A percentile compares a stretch with the other conserved stretches of the same genome.
Evolutionary conservation across 2,888 invertebrate genomes (phyloP).

Genomic region (Conomelus anceps): DNA sequence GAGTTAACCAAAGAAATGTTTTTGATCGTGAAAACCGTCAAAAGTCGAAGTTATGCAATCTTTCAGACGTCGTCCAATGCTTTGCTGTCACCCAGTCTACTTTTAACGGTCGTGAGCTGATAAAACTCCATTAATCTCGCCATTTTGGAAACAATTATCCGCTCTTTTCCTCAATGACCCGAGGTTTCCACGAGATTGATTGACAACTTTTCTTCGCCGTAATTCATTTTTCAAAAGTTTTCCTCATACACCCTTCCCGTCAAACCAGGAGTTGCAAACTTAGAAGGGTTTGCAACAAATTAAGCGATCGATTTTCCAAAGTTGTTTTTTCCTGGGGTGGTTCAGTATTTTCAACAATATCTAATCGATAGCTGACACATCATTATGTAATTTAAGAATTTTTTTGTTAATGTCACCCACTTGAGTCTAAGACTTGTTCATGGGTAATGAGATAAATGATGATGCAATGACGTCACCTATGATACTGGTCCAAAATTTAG

Average conservation of each 20-base stretch:
- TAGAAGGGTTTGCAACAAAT: background rate
- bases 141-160: background rate
- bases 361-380: too few relatives aligned
- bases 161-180: background rate
- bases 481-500: too few relatives aligned
- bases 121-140: background rate
- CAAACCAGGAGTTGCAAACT: background rate
- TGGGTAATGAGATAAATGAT: too few relatives aligned
- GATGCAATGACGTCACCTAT: too few relatives aligned
- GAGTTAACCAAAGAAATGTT: background rate
- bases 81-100: background rate
- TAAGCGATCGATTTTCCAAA: background rate
- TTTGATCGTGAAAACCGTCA: background rate
- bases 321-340: too few relatives aligned
- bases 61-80: background rate
- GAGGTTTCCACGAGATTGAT: background rate
- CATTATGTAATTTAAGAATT: too few relatives aligned
- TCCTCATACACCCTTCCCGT: too few relatives aligned
- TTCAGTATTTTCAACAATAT: too few relatives aligned
- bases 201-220: background rate
- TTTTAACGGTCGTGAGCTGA: background rate
- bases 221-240: background rate
- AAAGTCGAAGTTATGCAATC: background rate
- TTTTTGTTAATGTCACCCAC: too few relatives aligned
- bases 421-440: too few relatives aligned